Evolutionary conservation across 2,888 invertebrate species (phyloP), one percentile per base, ranked within the genome.

Genomic region (Thelaira solivaga): DNA sequence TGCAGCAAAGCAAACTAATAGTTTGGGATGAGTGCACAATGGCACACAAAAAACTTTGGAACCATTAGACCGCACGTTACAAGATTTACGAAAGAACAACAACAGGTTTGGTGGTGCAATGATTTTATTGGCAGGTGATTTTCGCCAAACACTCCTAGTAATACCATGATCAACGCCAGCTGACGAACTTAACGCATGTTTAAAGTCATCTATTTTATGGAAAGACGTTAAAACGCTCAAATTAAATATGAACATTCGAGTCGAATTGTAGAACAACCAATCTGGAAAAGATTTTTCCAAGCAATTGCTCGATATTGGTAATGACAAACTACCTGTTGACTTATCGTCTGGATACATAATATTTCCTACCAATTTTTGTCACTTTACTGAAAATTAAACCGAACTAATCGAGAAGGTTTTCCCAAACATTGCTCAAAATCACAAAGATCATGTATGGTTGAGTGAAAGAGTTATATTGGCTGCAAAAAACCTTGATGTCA

Each of bases 291-390:
- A 7, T 22, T 80, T 80, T 68, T 55, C 81, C 20, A 75, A 65
- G 36, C 75, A 80, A 62, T 39, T 81, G 45, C 26, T 80, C 22
- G 67, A 57, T 22, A 41, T 79, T 11, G 77, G 75, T 5, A 67
- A 82, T 79, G 79, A 67, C n/a, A 49, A 76, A 72, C 22, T 83
- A 16, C 62, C 72, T 55, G 51, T 79, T 43, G 74, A 81, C 64
- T 47, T 55, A 41, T 76, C 53, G 26, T 78, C 43, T 62, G 20
- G 36, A 13, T 41, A 20, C 16, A 71, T 61, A 20, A 69, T 53
- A 45, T 55, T 76, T 2, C 53, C 49, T 11, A 8, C 36, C 39
- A 39, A 64, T 20, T 64, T 49, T 51, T 47, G 47, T 36, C n/a
- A n/a, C n/a, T n/a, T n/a, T n/a, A n/a, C n/a, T n/a, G n/a, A 26